Conservation (phyloP, 2,797 vertebrate species). For the Esox masquinongy region DNA sequence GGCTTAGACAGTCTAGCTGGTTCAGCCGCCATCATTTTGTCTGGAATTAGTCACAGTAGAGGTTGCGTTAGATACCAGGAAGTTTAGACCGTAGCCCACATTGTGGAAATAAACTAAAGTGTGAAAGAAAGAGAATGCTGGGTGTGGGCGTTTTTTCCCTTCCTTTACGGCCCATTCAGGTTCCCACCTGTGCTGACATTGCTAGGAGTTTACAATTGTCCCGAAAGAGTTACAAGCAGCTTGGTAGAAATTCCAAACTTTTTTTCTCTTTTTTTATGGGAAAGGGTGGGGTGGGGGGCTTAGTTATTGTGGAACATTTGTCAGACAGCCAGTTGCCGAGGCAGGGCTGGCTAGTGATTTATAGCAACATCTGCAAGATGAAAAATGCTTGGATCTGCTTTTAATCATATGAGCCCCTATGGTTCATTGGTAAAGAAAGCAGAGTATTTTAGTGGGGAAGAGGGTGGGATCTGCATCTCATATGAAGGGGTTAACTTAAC, state of each 20-base stretch:
- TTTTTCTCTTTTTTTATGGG: constrained; percentile 57
- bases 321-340: constrained; percentile 81
- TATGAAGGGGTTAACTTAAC: constrained; percentile 45
- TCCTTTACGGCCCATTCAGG: constrained; percentile 67
- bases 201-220: constrained; percentile 79
- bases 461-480: constrained; percentile 22
- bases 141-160: constrained; percentile 38
- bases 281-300: constrained; percentile 67
- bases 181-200: constrained; percentile 83
- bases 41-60: constrained; percentile 70
- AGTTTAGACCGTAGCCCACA: constrained; percentile 48
- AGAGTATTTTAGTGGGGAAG: constrained; percentile 13
- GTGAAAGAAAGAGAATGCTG: constrained; percentile 24
- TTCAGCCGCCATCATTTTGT: constrained; percentile 62
- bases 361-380: constrained; percentile 81
- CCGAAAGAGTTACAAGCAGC: constrained; percentile 79
- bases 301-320: constrained; percentile 81
- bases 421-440: constrained; percentile 53
- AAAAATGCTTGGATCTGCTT: constrained; percentile 65
- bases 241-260: constrained; percentile 81
- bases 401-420: constrained; percentile 62
- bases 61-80: constrained; percentile 40
- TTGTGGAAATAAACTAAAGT: constrained; percentile 36
- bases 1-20: constrained; percentile 56
- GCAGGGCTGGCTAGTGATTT: constrained; percentile 79